phyloP scores from a whole-genome alignment of 2,888 invertebrate species.

The Habrosyne pyritoides region DNA sequence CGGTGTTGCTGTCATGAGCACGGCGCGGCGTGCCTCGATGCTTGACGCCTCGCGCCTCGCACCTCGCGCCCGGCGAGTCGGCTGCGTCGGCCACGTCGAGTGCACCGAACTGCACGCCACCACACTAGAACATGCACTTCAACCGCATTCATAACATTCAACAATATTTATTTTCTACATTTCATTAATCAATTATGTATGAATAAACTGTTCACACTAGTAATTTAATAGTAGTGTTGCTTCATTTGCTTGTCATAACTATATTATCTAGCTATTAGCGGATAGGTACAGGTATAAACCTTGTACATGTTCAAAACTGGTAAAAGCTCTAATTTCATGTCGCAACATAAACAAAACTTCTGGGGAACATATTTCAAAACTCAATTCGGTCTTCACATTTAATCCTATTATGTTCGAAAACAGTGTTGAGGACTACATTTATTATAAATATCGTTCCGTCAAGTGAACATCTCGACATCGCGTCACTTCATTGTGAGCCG shows the following conservation, averaged over 20 bases:
- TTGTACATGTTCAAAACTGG: neutral
- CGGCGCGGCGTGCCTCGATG: slow-evolving; percentile 15
- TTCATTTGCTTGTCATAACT: neutral
- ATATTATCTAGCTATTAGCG: neutral
- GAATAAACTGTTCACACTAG: neutral
- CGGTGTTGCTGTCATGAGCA: slow-evolving; percentile 40
- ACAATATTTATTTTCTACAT: neutral
- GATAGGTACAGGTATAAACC: neutral
- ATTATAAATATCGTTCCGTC: slow-evolving; percentile 48
- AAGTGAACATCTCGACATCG: slow-evolving; percentile 69
- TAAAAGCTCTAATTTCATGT: neutral
- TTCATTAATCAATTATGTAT: neutral
- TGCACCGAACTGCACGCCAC: slow-evolving; percentile 13
- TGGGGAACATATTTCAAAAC: slow-evolving; percentile 32
- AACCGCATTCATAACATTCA: slow-evolving; percentile 19
- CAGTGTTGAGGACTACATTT: slow-evolving; percentile 63
- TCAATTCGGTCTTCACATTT: slow-evolving; percentile 60
- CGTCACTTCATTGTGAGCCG: slow-evolving; percentile 52
- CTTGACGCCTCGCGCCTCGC: slow-evolving; percentile 17
- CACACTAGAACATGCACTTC: slow-evolving; percentile 24
- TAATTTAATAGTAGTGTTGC: neutral
- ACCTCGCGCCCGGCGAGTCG: slow-evolving; percentile 13
- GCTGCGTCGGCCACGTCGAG: too few species aligned
- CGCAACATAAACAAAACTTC: neutral
- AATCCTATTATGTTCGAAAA: slow-evolving; percentile 79